Conservation (phyloP, 2,888 invertebrate genomes). For the Drosophila trichaetosa region DNA sequence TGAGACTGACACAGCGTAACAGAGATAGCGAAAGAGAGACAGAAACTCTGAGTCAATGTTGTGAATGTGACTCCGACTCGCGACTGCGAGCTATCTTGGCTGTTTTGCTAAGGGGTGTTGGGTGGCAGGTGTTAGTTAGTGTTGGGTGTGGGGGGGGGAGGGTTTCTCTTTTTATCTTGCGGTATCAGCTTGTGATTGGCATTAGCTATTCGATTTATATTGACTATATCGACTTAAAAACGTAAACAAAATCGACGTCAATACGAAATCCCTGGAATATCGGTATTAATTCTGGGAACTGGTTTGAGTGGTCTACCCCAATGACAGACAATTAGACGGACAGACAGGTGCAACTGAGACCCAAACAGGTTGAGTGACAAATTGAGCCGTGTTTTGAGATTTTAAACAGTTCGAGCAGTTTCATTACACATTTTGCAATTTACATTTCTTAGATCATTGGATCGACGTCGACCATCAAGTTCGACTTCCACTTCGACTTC, state of each 20-base stretch:
- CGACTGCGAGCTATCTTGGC: slow-evolving; percentile 22
- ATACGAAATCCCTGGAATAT: slow-evolving; percentile 57
- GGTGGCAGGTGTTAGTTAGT: not conserved
- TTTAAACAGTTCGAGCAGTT: slow-evolving; percentile 28
- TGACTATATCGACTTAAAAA: slow-evolving; percentile 18
- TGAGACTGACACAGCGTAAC: not conserved
- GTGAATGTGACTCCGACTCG: not conserved
- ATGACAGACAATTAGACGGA: slow-evolving; percentile 17
- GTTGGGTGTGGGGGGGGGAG: not conserved
- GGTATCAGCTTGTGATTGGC: slow-evolving; percentile 38
- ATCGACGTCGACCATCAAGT: slow-evolving; percentile 22
- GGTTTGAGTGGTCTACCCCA: slow-evolving; percentile 54
- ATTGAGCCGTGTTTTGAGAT: slow-evolving; percentile 48
- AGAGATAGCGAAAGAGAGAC: slow-evolving; percentile 6
- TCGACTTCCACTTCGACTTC: slow-evolving; percentile 13
- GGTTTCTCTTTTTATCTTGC: slow-evolving; percentile 10
- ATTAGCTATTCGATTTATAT: slow-evolving; percentile 2
- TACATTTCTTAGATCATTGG: slow-evolving; percentile 72
- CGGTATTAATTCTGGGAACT: slow-evolving; percentile 65
- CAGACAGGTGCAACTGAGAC: slow-evolving; percentile 23
- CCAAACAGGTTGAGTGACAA: slow-evolving; percentile 71
- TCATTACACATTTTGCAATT: slow-evolving; percentile 48
- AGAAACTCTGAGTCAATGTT: slow-evolving; percentile 34
- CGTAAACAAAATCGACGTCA: slow-evolving; percentile 56
- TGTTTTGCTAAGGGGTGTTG: not conserved